Percentiles rank a stretch among this genome's conserved stretches.
phyloP scores from a whole-genome alignment of 2,797 vertebrate genomes.

The Tokudaia tokunoshimensis region DNA sequence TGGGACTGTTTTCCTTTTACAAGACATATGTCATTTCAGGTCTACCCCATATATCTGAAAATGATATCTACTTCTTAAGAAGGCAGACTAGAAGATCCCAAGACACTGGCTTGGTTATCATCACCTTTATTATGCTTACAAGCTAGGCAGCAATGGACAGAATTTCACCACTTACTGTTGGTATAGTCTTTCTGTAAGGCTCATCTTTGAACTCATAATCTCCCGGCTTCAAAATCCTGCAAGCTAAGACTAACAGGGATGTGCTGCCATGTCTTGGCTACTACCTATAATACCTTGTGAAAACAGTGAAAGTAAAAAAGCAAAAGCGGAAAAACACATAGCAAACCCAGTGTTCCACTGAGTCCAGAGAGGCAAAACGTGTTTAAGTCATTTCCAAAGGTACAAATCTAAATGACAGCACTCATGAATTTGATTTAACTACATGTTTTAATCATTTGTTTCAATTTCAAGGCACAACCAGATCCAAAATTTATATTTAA shows the following conservation, averaged over 20 bases:
- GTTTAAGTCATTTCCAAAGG: not conserved
- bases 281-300: not conserved
- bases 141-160: not conserved
- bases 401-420: slow-evolving; percentile 24
- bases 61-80: not conserved
- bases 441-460: not conserved
- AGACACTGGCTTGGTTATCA: not conserved
- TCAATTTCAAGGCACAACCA: slow-evolving; percentile 30
- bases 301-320: not conserved
- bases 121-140: slow-evolving; percentile 24
- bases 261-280: not conserved
- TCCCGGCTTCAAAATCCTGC: not conserved
- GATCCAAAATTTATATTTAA: slow-evolving; percentile 14
- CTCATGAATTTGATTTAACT: not conserved
- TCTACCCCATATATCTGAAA: not conserved
- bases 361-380: not conserved
- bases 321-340: not conserved
- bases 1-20: slow-evolving; percentile 7
- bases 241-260: not conserved
- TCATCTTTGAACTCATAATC: not conserved
- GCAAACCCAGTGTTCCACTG: not conserved
- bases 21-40: not conserved
- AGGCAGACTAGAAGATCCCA: not conserved
- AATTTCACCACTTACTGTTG: not conserved
- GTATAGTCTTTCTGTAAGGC: not conserved